Evolutionary conservation across 1,140 invertebrate species (phyloP).

Genomic region (Diorhabda elongata): DNA sequence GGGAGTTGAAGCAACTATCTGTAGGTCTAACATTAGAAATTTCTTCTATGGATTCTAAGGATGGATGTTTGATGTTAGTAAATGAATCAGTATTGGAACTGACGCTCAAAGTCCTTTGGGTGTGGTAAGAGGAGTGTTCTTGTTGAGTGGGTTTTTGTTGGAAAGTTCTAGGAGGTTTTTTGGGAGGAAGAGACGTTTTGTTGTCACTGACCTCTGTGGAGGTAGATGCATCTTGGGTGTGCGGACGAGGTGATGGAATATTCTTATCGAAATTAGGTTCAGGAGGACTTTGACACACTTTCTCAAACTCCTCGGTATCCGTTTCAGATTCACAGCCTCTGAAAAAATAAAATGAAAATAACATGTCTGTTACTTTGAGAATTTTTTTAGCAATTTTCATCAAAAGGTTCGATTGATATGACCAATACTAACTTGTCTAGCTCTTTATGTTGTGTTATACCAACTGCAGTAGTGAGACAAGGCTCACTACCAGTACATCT

Average conservation of each 20-base stretch:
- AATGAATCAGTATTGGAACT: conserved; percentile 42
- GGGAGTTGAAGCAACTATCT: conserved; percentile 45
- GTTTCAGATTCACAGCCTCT: conserved; percentile 75
- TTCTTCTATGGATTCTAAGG: conserved; percentile 43
- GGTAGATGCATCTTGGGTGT: conserved; percentile 44
- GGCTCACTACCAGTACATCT: conserved; percentile 45
- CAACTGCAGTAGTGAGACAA: conserved; percentile 34
- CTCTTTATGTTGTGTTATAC: conserved; percentile 42
- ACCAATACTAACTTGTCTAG: conserved; percentile 41
- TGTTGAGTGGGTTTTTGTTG: conserved; percentile 34
- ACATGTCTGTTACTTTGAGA: background rate
- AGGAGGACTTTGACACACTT: conserved; percentile 60
- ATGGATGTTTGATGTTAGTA: conserved; percentile 44
- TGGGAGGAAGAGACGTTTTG: conserved; percentile 32
- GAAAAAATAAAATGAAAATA: conserved; percentile 24
- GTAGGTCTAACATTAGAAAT: conserved; percentile 39
- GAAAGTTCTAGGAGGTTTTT: conserved; percentile 46
- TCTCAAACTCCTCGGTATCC: conserved; percentile 79
- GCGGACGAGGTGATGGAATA: conserved; percentile 26
- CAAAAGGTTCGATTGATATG: background rate
- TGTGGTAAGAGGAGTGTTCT: conserved; percentile 14
- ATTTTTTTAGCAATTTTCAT: background rate
- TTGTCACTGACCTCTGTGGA: conserved; percentile 45
- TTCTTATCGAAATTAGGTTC: conserved; percentile 49
- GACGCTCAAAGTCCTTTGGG: conserved; percentile 37